Evolutionary conservation across 2,888 invertebrate species (phyloP).

Genomic region (Dryomyza anilis): DNA sequence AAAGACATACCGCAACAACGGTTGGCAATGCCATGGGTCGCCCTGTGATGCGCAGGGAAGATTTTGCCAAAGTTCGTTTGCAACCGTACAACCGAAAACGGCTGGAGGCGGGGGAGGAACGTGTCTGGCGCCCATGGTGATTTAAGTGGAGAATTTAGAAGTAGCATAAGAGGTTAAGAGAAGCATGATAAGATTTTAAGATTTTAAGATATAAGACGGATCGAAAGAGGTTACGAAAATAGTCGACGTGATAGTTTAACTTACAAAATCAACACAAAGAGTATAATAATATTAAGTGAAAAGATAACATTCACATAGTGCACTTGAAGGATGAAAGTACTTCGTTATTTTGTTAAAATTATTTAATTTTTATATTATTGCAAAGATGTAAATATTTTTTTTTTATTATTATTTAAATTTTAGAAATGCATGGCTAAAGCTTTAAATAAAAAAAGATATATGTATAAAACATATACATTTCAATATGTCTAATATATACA

Average conservation of each 20-base stretch:
- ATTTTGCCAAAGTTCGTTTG: slow-evolving; percentile 4
- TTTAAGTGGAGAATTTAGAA: neutral
- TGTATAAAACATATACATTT: slow-evolving; percentile 1
- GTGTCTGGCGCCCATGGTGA: slow-evolving; percentile 42
- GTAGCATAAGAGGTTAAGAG: neutral
- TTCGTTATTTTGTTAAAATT: no score
- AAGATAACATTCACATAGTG: no score
- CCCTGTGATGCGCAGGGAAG: neutral
- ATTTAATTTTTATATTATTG: no score
- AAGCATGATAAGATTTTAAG: neutral
- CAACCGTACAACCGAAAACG: slow-evolving; percentile 29
- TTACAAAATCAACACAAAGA: no score
- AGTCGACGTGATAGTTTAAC: no score
- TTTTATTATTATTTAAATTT: no score
- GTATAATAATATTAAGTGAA: no score
- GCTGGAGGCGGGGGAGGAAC: slow-evolving; percentile 19
- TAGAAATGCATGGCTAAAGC: slow-evolving; percentile 16
- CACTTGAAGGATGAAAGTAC: no score
- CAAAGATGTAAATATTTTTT: neutral
- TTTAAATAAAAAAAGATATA: slow-evolving; percentile 23
- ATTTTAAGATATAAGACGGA: neutral
- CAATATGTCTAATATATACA: no score
- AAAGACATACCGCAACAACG: neutral
- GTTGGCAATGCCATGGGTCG: neutral
- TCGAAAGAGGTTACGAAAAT: no score